Conservation (phyloP, 1,140 invertebrate genomes). For the Nomia melanderi region DNA sequence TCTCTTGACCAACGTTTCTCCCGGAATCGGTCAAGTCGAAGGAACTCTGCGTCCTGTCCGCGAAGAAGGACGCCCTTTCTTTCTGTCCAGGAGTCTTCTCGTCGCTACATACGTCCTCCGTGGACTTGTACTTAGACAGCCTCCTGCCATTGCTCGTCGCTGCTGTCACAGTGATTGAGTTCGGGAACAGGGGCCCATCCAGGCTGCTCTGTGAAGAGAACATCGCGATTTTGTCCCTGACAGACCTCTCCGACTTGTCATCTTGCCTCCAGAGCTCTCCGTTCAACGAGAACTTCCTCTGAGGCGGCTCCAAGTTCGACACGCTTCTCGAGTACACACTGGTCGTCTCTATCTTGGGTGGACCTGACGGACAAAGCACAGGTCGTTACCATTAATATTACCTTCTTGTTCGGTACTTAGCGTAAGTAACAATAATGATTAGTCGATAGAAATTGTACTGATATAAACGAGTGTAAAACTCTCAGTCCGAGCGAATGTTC, state of each 20-base stretch:
- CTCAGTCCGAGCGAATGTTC: too few species aligned
- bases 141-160: conserved; percentile 58
- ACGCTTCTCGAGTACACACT: conserved; percentile 44
- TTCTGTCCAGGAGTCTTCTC: conserved; percentile 59
- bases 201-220: conserved; percentile 83
- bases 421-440: too few species aligned
- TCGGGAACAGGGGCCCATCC: conserved; percentile 71
- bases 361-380: conserved; percentile 46
- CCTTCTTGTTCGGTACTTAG: too few species aligned
- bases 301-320: conserved; percentile 35
- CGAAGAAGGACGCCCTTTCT: conserved; percentile 58
- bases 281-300: conserved; percentile 70
- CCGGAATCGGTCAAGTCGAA: conserved; percentile 71
- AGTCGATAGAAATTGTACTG: too few species aligned
- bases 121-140: conserved; percentile 80
- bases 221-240: conserved; percentile 93
- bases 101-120: conserved; percentile 80
- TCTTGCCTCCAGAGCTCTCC: conserved; percentile 83
- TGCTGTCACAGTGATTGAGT: conserved; percentile 60
- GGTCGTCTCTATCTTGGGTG: conserved; percentile 68
- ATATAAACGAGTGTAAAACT: too few species aligned
- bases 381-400: too few species aligned
- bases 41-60: conserved; percentile 74
- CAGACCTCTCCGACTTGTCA: conserved; percentile 89
- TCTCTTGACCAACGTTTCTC: conserved; percentile 38